These are phyloP conservation scores for Camponotus vicinus DNA, from an alignment of 1,140 invertebrate genomes.

Conservation along the genomic window DNA sequence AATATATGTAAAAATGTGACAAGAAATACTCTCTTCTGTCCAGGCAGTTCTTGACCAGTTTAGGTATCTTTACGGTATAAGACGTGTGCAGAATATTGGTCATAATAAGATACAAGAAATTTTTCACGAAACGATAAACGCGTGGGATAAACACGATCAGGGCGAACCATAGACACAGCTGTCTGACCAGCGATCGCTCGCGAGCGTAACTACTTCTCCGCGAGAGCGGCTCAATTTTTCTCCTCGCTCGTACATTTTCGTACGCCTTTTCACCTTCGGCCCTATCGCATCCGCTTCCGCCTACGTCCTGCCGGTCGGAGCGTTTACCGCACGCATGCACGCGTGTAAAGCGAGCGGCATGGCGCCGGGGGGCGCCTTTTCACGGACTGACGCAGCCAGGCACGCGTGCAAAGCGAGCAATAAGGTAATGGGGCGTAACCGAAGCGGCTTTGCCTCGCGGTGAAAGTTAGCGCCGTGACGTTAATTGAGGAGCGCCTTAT, in stretches of 20 bases:
- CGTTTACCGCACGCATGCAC: not conserved
- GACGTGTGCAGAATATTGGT: not conserved
- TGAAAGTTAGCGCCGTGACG: slow-evolving; percentile 75
- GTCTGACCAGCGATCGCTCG: not conserved
- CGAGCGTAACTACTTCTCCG: not conserved
- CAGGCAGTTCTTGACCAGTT: not conserved
- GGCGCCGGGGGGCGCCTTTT: slow-evolving; percentile 67
- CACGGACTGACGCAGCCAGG: slow-evolving; percentile 56
- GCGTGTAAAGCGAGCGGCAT: slow-evolving; percentile 29
- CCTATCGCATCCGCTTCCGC: slow-evolving; percentile 52
- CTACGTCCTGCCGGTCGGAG: slow-evolving; percentile 16
- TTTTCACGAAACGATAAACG: not conserved
- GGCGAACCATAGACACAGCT: not conserved
- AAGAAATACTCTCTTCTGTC: not conserved
- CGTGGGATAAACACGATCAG: too few relatives aligned
- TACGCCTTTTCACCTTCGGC: slow-evolving; percentile 34
- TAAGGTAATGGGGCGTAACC: slow-evolving; percentile 73
- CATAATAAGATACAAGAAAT: not conserved
- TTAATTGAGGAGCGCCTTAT: slow-evolving; percentile 75
- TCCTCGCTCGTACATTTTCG: slow-evolving; percentile 21
- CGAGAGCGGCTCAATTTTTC: not conserved
- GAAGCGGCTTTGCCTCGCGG: slow-evolving; percentile 74
- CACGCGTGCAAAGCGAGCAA: slow-evolving; percentile 73
- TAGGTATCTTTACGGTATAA: not conserved
- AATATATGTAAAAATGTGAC: not conserved